Percentiles rank a stretch among this genome's conserved stretches.
phyloP scores from a whole-genome alignment of 2,797 vertebrate genomes.

The Monodelphis domestica region DNA sequence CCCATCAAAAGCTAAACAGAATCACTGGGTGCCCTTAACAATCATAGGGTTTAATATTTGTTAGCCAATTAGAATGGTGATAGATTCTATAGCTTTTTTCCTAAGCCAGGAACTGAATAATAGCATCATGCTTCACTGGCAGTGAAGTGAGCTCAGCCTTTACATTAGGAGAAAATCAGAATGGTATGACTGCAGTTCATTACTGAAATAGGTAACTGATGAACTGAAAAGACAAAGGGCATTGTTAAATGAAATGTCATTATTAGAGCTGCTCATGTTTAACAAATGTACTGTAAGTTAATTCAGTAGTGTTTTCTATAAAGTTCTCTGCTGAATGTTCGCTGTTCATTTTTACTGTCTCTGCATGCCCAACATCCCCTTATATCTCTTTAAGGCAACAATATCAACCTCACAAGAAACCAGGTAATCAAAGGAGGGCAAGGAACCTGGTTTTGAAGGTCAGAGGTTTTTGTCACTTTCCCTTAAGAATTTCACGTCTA shows the following conservation, averaged over 20 bases:
- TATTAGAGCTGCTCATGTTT: conserved; percentile 90
- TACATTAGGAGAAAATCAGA: conserved; percentile 90
- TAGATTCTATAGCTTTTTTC: conserved; percentile 86
- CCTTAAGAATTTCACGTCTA: conserved; percentile 29
- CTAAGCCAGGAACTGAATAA: conserved; percentile 88
- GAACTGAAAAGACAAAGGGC: conserved; percentile 91
- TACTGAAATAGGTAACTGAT: conserved; percentile 90
- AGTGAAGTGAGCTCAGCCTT: conserved; percentile 89
- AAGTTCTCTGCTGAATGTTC: conserved; percentile 84
- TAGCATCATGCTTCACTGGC: conserved; percentile 88
- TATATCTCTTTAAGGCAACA: conserved; percentile 71
- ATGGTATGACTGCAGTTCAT: conserved; percentile 89
- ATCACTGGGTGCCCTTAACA: conserved; percentile 78
- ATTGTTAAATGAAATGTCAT: conserved; percentile 91
- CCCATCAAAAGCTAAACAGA: conserved; percentile 79
- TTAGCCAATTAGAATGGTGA: conserved; percentile 84
- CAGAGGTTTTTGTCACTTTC: conserved; percentile 34
- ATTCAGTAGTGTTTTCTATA: conserved; percentile 87
- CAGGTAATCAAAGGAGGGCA: conserved; percentile 51
- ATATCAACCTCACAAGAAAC: conserved; percentile 34
- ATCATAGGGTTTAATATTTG: conserved; percentile 82
- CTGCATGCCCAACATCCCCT: conserved; percentile 67
- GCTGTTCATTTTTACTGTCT: conserved; percentile 74
- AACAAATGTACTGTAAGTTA: conserved; percentile 91
- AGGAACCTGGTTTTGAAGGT: conserved; percentile 24